phyloP scores from a whole-genome alignment of 2,797 vertebrate species.

The Typhlichthys subterraneus region DNA sequence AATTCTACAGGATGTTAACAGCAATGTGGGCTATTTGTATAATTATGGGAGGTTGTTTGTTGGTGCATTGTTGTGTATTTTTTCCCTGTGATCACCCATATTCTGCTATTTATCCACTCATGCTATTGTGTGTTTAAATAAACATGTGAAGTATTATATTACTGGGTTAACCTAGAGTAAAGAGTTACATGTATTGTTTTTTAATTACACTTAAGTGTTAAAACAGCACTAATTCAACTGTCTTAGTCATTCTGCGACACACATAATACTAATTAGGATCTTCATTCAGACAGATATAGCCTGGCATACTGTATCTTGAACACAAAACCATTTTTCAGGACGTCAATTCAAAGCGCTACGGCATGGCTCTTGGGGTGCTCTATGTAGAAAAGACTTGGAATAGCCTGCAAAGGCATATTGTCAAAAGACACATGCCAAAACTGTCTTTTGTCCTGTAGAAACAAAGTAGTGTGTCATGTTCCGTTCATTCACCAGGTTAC shows the following conservation, averaged over 20 bases:
- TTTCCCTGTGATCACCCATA: background rate
- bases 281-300: slow-evolving; percentile 40
- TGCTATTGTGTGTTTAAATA: background rate
- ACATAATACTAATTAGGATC: slow-evolving; percentile 20
- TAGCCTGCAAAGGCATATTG: slow-evolving; percentile 56
- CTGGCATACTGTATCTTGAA: slow-evolving; percentile 35
- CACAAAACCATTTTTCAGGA: slow-evolving; percentile 53
- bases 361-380: slow-evolving; percentile 57
- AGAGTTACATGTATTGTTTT: no score
- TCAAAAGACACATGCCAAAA: slow-evolving; percentile 64
- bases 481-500: slow-evolving; percentile 69
- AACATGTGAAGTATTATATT: no score
- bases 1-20: background rate
- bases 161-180: no score
- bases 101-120: background rate
- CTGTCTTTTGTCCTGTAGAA: slow-evolving; percentile 68
- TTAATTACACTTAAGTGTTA: background rate
- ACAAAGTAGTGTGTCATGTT: slow-evolving; percentile 71
- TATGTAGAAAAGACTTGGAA: slow-evolving; percentile 65
- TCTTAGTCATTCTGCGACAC: slow-evolving; percentile 20
- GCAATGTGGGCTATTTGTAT: background rate
- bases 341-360: slow-evolving; percentile 43
- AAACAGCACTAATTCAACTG: no score
- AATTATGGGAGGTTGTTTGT: background rate
- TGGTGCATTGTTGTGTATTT: background rate